Base-by-base conservation (phyloP, 1,140 invertebrate species). In the Danaus melanippus region DNA sequence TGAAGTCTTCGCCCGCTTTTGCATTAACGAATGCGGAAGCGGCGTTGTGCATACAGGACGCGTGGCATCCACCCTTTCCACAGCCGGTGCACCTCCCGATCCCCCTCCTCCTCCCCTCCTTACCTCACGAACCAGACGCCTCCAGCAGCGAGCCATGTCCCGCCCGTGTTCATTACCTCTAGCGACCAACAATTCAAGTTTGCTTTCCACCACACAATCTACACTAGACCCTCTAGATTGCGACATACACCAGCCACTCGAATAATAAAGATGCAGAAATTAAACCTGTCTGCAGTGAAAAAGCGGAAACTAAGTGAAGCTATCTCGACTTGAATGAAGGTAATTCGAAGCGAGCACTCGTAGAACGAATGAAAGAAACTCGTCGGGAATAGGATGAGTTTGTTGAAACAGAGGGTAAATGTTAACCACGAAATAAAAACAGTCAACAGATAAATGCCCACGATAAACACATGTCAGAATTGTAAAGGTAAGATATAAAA, bases 201-300 rank as follows among this genome's bases (percentile, higher is more conserved):
- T 86, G 77, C 83, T 86, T 80, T 81, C 71, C 78, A 67, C 80
- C 79, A 78, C 80, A 86, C 83, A 84, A 86, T 83, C 83, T 84
- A 80, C 71, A 72, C 69, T 74, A 82, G 78, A 80, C 76, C 77
- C 71, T 73, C 80, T 79, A 75, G 59, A 78, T 74, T 68, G 60
- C 66, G 69, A 69, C 74, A 71, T 77, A 75, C 70, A 82, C 69
- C 62, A 74, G 56, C 78, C 81, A 84, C 81, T 84, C 79, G 81
- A 86, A 86, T 86, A 84, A 86, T 84, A 86, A 86, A 86, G 81
- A 83, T 84, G 76, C 73, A 84, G 76, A 77, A 86, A 86, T 86
- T 86, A 84, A 15, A 82, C 80, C 78, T 71, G 81, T 69, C 78
- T 70, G 66, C 66, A 77, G 68, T 79, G 71, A 79, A 83, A 84